Evolutionary conservation across 2,113 vertebrate genomes (phyloP).

Genomic region (Myanophis thanlyinensis): DNA sequence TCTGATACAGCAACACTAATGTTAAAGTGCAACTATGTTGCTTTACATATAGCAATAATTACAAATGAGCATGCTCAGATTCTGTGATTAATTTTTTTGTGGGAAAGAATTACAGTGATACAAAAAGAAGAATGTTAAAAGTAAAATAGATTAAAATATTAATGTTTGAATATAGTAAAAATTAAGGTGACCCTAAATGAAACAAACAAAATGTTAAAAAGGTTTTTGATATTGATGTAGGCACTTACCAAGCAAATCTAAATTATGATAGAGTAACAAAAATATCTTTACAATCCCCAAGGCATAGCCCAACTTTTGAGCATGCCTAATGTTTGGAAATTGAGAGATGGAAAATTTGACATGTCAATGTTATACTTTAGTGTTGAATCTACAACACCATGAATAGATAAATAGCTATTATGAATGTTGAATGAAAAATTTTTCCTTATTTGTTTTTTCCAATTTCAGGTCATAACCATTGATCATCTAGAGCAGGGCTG

Average conservation of each 20-base stretch:
- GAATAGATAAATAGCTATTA: background rate
- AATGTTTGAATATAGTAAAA: background rate
- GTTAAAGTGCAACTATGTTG: background rate
- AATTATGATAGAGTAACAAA: too few relatives aligned
- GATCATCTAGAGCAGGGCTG: background rate
- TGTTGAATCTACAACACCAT: background rate
- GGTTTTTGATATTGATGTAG: too few relatives aligned
- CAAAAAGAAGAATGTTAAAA: background rate
- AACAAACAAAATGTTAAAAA: too few relatives aligned
- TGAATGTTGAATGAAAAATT: background rate
- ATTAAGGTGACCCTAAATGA: background rate
- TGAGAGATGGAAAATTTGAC: too few relatives aligned
- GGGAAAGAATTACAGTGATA: background rate
- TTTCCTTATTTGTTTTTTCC: background rate
- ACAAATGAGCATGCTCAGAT: background rate
- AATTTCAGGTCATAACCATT: background rate
- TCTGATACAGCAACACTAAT: background rate
- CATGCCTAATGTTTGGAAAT: too few relatives aligned
- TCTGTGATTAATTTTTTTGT: background rate
- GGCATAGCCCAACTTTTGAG: too few relatives aligned
- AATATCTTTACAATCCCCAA: too few relatives aligned
- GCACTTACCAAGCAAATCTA: too few relatives aligned
- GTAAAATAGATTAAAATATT: background rate
- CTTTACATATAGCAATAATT: background rate
- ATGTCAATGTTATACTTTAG: background rate